Conservation (phyloP, 2,113 vertebrate genomes). For the Loxodonta africana region DNA sequence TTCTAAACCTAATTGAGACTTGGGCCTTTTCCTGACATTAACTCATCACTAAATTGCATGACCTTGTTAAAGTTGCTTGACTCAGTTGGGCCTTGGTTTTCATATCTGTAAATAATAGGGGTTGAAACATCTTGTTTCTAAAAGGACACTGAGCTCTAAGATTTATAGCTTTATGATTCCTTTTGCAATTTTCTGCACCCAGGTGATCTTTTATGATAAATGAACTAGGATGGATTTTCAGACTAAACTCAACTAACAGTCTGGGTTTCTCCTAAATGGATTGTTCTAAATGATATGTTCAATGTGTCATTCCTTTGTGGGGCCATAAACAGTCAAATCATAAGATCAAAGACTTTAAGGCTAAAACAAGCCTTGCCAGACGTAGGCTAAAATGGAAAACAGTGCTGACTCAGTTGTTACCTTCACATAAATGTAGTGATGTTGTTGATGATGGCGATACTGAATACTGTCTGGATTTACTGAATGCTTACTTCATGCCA, state of each 20-base stretch:
- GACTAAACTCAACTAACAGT: neutral
- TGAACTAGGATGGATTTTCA: neutral
- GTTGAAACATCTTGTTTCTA: slow-evolving; percentile 9
- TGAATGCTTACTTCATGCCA: slow-evolving; percentile 44
- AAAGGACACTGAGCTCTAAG: neutral
- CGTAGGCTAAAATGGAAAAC: slow-evolving; percentile 12
- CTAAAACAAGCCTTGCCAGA: neutral
- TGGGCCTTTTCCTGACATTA: neutral
- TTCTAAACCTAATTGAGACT: neutral
- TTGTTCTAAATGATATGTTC: slow-evolving; percentile 32
- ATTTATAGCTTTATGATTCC: neutral
- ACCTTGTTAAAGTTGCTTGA: neutral
- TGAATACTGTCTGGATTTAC: neutral
- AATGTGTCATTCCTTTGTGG: neutral
- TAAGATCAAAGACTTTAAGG: slow-evolving; percentile 48
- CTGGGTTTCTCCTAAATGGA: slow-evolving; percentile 17
- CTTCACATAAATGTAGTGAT: slow-evolving; percentile 7
- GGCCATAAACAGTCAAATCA: slow-evolving; percentile 13
- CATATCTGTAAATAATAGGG: neutral
- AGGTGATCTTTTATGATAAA: neutral
- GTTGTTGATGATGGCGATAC: neutral
- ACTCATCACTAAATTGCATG: neutral
- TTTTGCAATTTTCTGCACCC: slow-evolving; percentile 18
- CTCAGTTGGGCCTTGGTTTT: neutral
- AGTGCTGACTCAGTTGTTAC: neutral